These are phyloP conservation scores for Danaus chrysippus DNA, from an alignment of 2,888 invertebrate genomes.

Conservation along the genomic window DNA sequence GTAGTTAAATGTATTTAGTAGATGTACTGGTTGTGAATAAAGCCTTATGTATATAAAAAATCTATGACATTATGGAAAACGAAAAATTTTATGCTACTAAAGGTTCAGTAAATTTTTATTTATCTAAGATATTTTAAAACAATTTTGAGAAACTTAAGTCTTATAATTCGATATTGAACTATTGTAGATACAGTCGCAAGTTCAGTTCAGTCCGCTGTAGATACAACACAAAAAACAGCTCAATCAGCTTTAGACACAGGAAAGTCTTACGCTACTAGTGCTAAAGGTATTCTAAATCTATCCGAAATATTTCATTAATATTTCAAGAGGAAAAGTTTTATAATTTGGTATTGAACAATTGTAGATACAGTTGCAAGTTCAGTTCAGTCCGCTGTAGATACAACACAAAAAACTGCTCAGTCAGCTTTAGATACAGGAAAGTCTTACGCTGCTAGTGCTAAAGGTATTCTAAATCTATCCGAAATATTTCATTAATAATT, in stretches of 20 bases:
- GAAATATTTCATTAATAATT: slow-evolving; percentile 18
- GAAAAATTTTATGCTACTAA: too few relatives aligned
- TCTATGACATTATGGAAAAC: too few relatives aligned
- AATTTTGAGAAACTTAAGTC: too few relatives aligned
- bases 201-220: slow-evolving; percentile 32
- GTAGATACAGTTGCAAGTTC: slow-evolving; percentile 40
- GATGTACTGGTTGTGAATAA: too few relatives aligned
- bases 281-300: slow-evolving; percentile 20
- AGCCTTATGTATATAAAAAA: too few relatives aligned
- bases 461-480: slow-evolving; percentile 18
- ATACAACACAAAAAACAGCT: slow-evolving; percentile 45
- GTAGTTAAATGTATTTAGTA: too few relatives aligned
- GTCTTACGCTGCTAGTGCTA: slow-evolving; percentile 28
- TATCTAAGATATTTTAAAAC: slow-evolving; percentile 33
- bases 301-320: neutral
- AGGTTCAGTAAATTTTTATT: neutral
- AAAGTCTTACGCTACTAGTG: slow-evolving; percentile 30
- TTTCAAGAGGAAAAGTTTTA: neutral
- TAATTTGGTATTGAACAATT: slow-evolving; percentile 14
- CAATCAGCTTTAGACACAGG: slow-evolving; percentile 42
- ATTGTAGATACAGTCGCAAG: slow-evolving; percentile 41
- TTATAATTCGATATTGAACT: slow-evolving; percentile 5
- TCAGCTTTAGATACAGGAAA: slow-evolving; percentile 41
- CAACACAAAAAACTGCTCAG: slow-evolving; percentile 46
- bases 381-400: slow-evolving; percentile 35